Percentiles rank a stretch among this genome's conserved stretches.
phyloP scores from a whole-genome alignment of 2,888 invertebrate species.

The Pristionchus arcanus region DNA sequence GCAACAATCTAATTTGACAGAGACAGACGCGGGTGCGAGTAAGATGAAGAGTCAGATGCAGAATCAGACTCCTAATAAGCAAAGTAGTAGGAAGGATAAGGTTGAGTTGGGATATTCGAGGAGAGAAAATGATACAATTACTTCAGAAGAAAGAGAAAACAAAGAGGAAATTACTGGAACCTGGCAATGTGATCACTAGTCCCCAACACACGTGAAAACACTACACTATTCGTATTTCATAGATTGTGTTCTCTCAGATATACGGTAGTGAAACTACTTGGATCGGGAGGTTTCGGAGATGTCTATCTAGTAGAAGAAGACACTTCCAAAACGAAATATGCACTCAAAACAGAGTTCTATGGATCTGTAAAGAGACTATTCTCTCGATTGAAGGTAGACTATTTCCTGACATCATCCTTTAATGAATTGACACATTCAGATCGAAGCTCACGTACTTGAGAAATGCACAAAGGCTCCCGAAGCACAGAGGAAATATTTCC shows the following conservation, averaged over 20 bases:
- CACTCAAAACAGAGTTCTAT: slow-evolving; percentile 43
- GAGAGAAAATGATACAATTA: background rate
- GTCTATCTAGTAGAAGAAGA: slow-evolving; percentile 41
- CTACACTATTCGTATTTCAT: background rate
- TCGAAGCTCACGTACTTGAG: slow-evolving; percentile 42
- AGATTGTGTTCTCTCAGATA: slow-evolving; percentile 5
- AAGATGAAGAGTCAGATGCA: slow-evolving; percentile 16
- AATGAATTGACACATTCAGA: background rate
- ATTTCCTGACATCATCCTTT: too few species aligned
- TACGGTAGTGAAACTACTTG: slow-evolving; percentile 47
- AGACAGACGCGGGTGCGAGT: background rate
- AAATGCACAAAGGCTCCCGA: slow-evolving; percentile 34
- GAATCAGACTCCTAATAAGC: slow-evolving; percentile 9
- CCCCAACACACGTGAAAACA: slow-evolving; percentile 12
- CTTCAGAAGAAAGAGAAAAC: slow-evolving; percentile 24
- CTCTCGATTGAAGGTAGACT: slow-evolving; percentile 29
- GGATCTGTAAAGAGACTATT: slow-evolving; percentile 19
- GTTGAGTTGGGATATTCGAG: background rate
- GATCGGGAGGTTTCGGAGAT: slow-evolving; percentile 50
- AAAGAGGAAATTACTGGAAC: slow-evolving; percentile 16
- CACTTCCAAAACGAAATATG: background rate
- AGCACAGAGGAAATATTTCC: slow-evolving; percentile 13
- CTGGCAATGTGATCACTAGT: slow-evolving; percentile 41
- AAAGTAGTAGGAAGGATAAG: slow-evolving; percentile 26
- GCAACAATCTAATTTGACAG: slow-evolving; percentile 11